Conservation (phyloP, 2,888 invertebrate species). For the Furcula furcula region DNA sequence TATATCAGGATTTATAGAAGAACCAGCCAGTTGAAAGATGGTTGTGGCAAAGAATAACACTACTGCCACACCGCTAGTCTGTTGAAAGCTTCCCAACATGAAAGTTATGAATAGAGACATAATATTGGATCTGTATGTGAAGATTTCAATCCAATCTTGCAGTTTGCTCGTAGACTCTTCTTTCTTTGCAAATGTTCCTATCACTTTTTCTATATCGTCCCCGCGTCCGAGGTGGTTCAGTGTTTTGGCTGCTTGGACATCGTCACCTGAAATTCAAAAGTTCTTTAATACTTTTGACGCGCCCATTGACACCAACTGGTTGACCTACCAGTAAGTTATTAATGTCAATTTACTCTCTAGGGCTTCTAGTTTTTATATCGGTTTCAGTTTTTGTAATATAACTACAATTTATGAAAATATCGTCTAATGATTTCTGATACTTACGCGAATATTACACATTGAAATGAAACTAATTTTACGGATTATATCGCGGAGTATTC, state of each 20-base stretch:
- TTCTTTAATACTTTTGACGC: too few species aligned
- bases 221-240: slow-evolving; percentile 37
- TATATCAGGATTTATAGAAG: slow-evolving; percentile 37
- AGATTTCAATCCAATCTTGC: slow-evolving; percentile 24
- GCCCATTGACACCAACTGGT: too few species aligned
- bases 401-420: too few species aligned
- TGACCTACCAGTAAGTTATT: too few species aligned
- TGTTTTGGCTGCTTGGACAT: slow-evolving; percentile 34
- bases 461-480: too few species aligned
- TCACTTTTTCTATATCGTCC: slow-evolving; percentile 30
- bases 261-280: slow-evolving; percentile 27
- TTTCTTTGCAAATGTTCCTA: slow-evolving; percentile 7
- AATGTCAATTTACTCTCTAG: too few species aligned
- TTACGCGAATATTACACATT: too few species aligned
- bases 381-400: too few species aligned
- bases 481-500: too few species aligned
- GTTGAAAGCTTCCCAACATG: slow-evolving; percentile 35
- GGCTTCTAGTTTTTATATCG: too few species aligned
- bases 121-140: slow-evolving; percentile 35
- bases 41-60: slow-evolving; percentile 43
- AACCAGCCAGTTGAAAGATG: slow-evolving; percentile 42
- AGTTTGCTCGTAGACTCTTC: slow-evolving; percentile 9
- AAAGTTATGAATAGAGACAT: slow-evolving; percentile 40
- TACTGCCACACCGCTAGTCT: slow-evolving; percentile 39
- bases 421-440: too few species aligned